Evolutionary conservation across 2,797 vertebrate species (phyloP).

Genomic region (Sebastes oblongus): DNA sequence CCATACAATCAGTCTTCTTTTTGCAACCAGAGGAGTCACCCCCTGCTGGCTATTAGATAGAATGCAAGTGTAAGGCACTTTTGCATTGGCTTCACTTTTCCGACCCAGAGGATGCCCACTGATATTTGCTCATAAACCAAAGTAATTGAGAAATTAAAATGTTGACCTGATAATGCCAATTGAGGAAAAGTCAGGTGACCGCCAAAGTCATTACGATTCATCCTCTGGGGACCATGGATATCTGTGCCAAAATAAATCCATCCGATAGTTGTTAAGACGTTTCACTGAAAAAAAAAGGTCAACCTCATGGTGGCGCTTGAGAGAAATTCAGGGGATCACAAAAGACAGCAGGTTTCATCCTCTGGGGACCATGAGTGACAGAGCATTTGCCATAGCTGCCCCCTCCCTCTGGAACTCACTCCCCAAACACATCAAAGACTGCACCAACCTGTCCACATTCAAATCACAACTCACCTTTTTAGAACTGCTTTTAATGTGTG

Average conservation of each 20-base stretch:
- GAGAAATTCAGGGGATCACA: background rate
- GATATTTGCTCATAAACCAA: background rate
- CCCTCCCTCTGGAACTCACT: too few relatives aligned
- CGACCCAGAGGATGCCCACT: fast-evolving
- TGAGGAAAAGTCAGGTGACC: background rate
- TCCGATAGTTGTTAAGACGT: background rate
- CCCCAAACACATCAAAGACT: too few relatives aligned
- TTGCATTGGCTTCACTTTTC: too few relatives aligned
- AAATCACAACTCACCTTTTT: too few relatives aligned
- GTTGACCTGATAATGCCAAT: background rate
- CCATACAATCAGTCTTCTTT: too few relatives aligned
- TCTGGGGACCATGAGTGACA: background rate
- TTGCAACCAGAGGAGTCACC: too few relatives aligned
- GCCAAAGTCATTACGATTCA: background rate
- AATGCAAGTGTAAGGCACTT: too few relatives aligned
- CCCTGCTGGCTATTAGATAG: too few relatives aligned
- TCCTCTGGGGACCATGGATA: background rate
- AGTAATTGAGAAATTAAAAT: background rate
- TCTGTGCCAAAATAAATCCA: too few relatives aligned
- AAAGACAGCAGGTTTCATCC: background rate
- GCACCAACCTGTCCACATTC: too few relatives aligned
- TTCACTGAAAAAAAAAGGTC: background rate
- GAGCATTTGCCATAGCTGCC: too few relatives aligned
- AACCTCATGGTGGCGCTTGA: background rate
- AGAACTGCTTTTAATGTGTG: too few relatives aligned